These are phyloP conservation scores for Neoitamus cyanurus DNA, from an alignment of 2,888 invertebrate species.

Conservation along the genomic window DNA sequence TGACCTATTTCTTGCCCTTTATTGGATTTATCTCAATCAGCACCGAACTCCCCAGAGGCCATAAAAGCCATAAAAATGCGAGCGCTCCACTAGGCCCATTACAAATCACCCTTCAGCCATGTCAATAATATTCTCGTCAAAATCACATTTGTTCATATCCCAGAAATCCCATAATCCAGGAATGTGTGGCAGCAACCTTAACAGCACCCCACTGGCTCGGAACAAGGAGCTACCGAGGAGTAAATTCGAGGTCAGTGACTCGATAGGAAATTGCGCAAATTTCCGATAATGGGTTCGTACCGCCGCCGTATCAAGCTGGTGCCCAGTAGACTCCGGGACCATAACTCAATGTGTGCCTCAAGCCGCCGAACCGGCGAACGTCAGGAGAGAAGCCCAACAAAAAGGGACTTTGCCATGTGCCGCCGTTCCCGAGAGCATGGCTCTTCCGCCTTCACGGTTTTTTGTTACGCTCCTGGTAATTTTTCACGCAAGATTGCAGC, in stretches of 20 bases:
- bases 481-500: slow-evolving; percentile 29
- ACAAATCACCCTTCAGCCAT: slow-evolving; percentile 1
- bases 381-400: slow-evolving; percentile 7
- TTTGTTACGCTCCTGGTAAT: slow-evolving; percentile 4
- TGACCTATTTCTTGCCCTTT: not conserved
- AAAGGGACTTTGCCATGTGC: slow-evolving; percentile 11
- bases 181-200: not conserved
- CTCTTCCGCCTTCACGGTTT: not conserved
- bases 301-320: not conserved
- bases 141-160: slow-evolving; percentile 27
- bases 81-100: not conserved
- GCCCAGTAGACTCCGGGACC: not conserved
- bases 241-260: slow-evolving; percentile 35
- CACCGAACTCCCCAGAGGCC: not conserved
- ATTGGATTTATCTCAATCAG: not conserved
- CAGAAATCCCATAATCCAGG: slow-evolving; percentile 16
- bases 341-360: not conserved
- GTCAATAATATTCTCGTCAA: slow-evolving; percentile 27
- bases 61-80: not conserved
- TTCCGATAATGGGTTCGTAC: slow-evolving; percentile 23
- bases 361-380: not conserved
- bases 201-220: not conserved
- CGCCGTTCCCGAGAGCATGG: not conserved
- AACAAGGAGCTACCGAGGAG: not conserved
- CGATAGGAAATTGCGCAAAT: slow-evolving; percentile 36